Evolutionary conservation across 2,113 vertebrate genomes (phyloP).

Genomic region (Labrus mixtus): DNA sequence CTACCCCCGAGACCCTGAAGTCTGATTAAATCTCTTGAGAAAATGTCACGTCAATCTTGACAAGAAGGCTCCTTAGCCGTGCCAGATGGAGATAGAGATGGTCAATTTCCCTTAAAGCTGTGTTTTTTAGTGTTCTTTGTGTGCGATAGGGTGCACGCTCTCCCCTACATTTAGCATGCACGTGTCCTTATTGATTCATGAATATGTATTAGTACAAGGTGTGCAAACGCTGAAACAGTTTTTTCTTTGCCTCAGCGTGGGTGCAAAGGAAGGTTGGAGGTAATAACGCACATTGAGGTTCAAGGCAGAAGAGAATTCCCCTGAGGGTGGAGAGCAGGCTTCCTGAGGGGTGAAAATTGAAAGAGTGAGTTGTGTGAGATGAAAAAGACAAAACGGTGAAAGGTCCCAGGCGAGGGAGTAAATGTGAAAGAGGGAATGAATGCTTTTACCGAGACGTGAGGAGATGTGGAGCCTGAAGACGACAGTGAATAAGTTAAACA

Average conservation of each 20-base stretch:
- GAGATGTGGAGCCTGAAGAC: not conserved
- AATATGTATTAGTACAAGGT: too few species aligned
- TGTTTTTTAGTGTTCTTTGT: not conserved
- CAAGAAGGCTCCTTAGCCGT: conserved; percentile 5
- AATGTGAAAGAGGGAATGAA: conserved; percentile 21
- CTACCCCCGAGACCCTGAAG: conserved; percentile 28
- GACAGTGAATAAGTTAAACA: conserved; percentile 20
- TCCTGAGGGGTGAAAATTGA: conserved; percentile 10
- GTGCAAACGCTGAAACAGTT: not conserved
- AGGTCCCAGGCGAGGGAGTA: not conserved
- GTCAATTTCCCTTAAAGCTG: conserved; percentile 31
- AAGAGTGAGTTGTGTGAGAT: conserved; percentile 29
- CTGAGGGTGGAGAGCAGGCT: not conserved
- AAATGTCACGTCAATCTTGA: conserved; percentile 59
- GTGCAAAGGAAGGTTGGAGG: not conserved
- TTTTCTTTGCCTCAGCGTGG: conserved; percentile 6
- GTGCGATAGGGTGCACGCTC: not conserved
- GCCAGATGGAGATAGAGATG: not conserved
- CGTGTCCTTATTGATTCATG: not conserved
- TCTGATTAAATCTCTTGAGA: conserved; percentile 34
- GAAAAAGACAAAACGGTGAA: conserved; percentile 4
- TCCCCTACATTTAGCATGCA: not conserved
- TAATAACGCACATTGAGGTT: not conserved
- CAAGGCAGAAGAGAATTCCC: conserved; percentile 12
- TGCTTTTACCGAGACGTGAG: conserved; percentile 16